phyloP scores from a whole-genome alignment of 2,113 vertebrate species.

The Peucedramus taeniatus region DNA sequence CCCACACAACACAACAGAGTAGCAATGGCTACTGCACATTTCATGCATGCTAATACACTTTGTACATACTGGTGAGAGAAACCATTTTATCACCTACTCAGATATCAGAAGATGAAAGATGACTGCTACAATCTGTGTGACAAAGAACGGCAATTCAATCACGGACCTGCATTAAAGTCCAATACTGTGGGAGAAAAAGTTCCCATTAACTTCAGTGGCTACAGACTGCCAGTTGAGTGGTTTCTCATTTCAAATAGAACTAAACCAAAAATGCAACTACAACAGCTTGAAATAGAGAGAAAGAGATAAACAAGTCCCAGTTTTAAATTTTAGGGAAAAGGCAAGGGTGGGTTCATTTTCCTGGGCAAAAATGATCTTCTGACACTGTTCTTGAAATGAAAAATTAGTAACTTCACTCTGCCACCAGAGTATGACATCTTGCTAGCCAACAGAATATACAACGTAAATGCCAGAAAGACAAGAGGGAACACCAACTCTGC shows the following conservation, averaged over 20 bases:
- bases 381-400: neutral
- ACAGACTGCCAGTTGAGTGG: neutral
- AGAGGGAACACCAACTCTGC: neutral
- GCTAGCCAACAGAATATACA: neutral
- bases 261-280: neutral
- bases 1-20: neutral
- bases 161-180: neutral
- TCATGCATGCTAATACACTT: neutral
- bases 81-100: neutral
- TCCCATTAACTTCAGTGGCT: neutral
- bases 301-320: neutral
- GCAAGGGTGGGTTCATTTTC: neutral
- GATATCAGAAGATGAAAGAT: neutral
- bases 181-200: neutral
- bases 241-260: neutral
- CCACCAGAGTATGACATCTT: neutral
- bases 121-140: neutral
- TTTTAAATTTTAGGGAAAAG: neutral
- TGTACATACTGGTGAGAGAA: neutral
- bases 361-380: neutral
- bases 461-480: rapidly evolving
- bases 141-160: neutral
- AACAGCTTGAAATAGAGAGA: neutral
- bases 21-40: neutral
- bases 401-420: neutral